These are phyloP conservation scores for Argentina silus DNA, from an alignment of 2,797 vertebrate species.

Conservation along the genomic window DNA sequence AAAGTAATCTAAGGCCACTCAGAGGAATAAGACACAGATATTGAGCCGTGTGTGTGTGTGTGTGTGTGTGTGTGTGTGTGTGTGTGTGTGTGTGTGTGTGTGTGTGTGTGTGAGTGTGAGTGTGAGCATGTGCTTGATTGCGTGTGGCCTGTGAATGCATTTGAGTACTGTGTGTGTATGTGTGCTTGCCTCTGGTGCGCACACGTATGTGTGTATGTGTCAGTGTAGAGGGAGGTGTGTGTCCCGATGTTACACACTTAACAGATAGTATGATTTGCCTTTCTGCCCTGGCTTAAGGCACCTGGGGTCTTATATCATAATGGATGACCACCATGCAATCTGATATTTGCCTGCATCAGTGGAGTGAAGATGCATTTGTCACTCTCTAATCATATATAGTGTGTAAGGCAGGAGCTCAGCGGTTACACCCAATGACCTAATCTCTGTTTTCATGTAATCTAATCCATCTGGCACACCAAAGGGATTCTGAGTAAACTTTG, in stretches of 20 bases:
- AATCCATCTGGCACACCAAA: neutral
- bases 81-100: neutral
- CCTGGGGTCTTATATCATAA: neutral
- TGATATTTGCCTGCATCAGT: neutral
- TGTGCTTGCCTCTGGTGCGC: neutral
- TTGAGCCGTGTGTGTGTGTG: neutral
- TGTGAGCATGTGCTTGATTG: neutral
- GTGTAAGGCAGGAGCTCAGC: neutral
- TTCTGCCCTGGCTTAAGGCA: neutral
- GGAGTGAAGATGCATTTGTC: neutral
- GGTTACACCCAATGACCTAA: neutral
- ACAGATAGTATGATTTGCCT: too few species aligned
- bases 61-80: neutral
- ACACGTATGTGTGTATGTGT: neutral
- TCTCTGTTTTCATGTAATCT: neutral
- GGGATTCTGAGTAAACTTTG: neutral
- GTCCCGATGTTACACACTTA: neutral
- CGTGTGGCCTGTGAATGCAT: too few species aligned
- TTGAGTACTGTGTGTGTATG: neutral
- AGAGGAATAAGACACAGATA: neutral
- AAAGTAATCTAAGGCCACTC: conserved; percentile 27
- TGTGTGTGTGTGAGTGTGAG: neutral
- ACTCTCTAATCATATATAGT: neutral
- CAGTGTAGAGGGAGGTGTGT: neutral
- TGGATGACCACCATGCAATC: neutral